These are phyloP conservation scores for Eueremaeus valkanovi DNA, from an alignment of 2,888 invertebrate species.

Conservation along the genomic window DNA sequence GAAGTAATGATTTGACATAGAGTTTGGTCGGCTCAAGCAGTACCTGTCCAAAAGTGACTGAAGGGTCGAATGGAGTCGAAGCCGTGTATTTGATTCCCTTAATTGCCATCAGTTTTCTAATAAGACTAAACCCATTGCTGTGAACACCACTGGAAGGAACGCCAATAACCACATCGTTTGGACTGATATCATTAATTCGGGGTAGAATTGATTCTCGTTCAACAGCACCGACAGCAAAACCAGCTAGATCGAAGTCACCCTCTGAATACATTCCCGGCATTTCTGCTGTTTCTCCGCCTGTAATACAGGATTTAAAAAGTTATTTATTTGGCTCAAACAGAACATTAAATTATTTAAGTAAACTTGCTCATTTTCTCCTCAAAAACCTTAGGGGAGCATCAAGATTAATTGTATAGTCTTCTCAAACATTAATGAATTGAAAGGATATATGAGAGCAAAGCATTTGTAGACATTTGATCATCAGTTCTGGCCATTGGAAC, in stretches of 20 bases:
- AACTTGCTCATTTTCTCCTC: no score
- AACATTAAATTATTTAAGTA: no score
- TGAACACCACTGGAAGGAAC: constrained; percentile 87
- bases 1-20: constrained; percentile 72
- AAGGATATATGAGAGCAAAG: no score
- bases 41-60: constrained; percentile 71
- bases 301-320: not conserved
- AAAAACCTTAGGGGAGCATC: no score
- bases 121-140: constrained; percentile 88
- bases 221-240: constrained; percentile 90
- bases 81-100: constrained; percentile 64
- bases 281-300: constrained; percentile 93
- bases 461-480: no score
- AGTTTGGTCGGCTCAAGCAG: constrained; percentile 80
- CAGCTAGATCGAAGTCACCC: constrained; percentile 90
- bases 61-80: constrained; percentile 63
- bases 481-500: no score
- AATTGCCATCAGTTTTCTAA: constrained; percentile 70
- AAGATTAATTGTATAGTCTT: no score
- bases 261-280: constrained; percentile 89
- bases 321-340: constrained; percentile 25
- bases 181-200: constrained; percentile 60
- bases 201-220: constrained; percentile 73
- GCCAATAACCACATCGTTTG: constrained; percentile 77
- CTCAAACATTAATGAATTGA: no score